A percentile compares a stretch with the other conserved stretches of the same genome.
Evolutionary conservation across 2,113 vertebrate species (phyloP).

Genomic region (Salminus brasiliensis): DNA sequence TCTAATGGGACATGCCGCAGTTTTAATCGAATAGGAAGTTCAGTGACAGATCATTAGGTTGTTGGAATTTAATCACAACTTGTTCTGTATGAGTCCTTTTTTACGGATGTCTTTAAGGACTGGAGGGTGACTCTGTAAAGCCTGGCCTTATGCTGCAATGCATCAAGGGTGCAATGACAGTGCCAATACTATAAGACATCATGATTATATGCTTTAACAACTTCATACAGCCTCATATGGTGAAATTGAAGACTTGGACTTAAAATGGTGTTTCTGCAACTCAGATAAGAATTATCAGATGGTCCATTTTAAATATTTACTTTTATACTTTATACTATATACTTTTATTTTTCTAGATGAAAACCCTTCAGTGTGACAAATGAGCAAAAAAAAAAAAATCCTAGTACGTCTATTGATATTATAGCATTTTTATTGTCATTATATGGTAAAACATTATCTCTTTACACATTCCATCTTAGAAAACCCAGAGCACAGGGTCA

Average conservation of each 20-base stretch:
- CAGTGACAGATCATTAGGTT: slow-evolving; percentile 46
- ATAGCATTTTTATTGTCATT: too few relatives aligned
- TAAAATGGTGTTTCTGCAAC: too few relatives aligned
- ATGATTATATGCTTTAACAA: background rate
- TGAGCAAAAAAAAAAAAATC: too few relatives aligned
- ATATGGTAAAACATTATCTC: too few relatives aligned
- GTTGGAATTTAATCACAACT: slow-evolving; percentile 33
- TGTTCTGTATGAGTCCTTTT: slow-evolving; percentile 26
- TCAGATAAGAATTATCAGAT: too few relatives aligned
- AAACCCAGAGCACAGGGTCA: too few relatives aligned
- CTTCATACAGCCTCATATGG: background rate
- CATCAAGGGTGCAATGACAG: background rate
- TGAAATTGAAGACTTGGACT: background rate
- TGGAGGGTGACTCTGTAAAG: background rate
- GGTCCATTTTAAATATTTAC: too few relatives aligned
- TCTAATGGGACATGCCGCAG: slow-evolving; percentile 41
- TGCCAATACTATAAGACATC: background rate
- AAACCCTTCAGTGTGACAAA: too few relatives aligned
- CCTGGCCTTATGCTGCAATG: background rate
- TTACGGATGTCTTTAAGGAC: background rate
- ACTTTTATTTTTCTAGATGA: too few relatives aligned
- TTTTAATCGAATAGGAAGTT: slow-evolving; percentile 46
- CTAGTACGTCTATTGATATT: too few relatives aligned
- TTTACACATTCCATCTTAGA: too few relatives aligned
- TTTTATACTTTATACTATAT: too few relatives aligned